phyloP scores from a whole-genome alignment of 1,140 invertebrate genomes.

The Leptonema lineaticorne region DNA sequence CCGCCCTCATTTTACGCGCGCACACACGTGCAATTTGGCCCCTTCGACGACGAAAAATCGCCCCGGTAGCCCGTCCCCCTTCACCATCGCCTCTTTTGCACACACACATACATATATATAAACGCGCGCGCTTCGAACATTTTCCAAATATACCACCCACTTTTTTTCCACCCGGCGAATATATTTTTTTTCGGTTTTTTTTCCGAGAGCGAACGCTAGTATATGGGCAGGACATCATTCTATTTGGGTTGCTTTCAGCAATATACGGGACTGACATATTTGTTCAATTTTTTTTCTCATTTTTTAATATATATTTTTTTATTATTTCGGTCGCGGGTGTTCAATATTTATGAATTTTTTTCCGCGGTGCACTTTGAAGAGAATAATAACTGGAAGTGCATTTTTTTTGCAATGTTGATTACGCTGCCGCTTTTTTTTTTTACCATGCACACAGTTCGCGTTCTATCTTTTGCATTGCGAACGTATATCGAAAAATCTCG shows the following conservation, averaged over 20 bases:
- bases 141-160: no score
- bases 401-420: slow-evolving; percentile 16
- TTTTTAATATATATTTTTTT: not conserved
- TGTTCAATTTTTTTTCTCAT: slow-evolving; percentile 19
- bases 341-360: slow-evolving; percentile 29
- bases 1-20: slow-evolving; percentile 9
- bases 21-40: no score
- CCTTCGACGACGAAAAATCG: no score
- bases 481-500: not conserved
- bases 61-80: no score
- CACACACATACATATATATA: no score
- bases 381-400: slow-evolving; percentile 6
- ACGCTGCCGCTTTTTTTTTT: no score
- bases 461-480: not conserved
- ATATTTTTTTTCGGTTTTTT: slow-evolving; percentile 9
- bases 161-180: not conserved
- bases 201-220: no score
- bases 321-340: slow-evolving; percentile 1
- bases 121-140: no score
- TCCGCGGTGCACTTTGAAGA: slow-evolving; percentile 15
- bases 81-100: no score
- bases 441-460: no score
- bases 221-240: slow-evolving; percentile 20
- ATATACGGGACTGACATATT: slow-evolving; percentile 25
- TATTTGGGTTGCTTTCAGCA: slow-evolving; percentile 32